Evolutionary conservation across 2,113 vertebrate species (phyloP).

Genomic region (Corynorhinus townsendii): DNA sequence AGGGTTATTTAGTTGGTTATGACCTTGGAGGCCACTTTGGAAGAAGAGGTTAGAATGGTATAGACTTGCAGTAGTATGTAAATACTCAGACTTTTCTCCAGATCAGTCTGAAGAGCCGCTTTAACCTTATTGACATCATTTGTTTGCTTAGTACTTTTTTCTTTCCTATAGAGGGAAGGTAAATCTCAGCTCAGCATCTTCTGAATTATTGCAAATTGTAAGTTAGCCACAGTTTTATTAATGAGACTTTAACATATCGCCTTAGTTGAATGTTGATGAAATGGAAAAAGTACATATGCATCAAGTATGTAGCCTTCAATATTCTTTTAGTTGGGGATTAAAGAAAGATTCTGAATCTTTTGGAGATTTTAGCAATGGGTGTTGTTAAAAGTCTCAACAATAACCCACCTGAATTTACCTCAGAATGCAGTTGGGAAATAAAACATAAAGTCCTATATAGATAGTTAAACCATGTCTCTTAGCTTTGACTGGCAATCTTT

Average conservation of each 20-base stretch:
- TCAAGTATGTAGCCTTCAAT: background rate
- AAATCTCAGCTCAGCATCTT: constrained; percentile 37
- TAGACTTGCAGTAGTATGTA: background rate
- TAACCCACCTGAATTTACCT: background rate
- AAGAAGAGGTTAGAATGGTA: background rate
- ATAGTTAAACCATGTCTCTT: background rate
- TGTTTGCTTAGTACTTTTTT: constrained; percentile 22
- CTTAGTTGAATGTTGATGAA: constrained; percentile 2
- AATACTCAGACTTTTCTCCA: background rate
- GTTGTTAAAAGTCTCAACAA: background rate
- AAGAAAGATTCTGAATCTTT: background rate
- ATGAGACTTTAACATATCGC: constrained; percentile 32
- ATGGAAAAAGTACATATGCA: background rate
- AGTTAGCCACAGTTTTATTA: constrained; percentile 19
- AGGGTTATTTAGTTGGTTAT: background rate
- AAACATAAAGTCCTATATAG: background rate
- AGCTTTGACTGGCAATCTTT: background rate
- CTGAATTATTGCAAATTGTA: background rate
- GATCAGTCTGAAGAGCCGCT: background rate
- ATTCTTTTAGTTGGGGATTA: background rate
- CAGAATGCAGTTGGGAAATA: background rate
- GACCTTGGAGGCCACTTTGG: background rate
- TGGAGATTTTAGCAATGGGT: background rate
- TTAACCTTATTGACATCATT: background rate
- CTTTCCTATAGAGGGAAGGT: background rate